Base-by-base conservation (phyloP, 2,888 invertebrate species). In the Chironomus tentans region DNA sequence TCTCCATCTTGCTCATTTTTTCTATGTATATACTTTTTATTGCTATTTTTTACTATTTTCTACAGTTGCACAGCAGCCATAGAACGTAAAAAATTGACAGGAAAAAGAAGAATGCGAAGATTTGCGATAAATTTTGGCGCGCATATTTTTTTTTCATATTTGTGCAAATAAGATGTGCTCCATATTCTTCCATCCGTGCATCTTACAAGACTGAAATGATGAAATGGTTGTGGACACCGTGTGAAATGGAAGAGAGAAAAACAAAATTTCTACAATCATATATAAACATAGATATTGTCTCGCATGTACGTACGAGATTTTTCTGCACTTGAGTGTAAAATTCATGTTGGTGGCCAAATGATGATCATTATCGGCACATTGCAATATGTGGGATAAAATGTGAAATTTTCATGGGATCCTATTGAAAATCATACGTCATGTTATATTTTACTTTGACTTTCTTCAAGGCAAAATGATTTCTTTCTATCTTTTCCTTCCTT, bases 131-230 rank as follows among this genome's bases (percentile, higher is more conserved):
- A 56, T 56, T 56, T 56, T n/a, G 56, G 56, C 56, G 56, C 56
- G 15, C 56, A 56, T 56, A 56, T 24, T 68, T 62, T 13, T 73
- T 61, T 18, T 21, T 22, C 71, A 28, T 50, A 48, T 21, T 50
- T 18, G 28, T 61, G 61, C 62, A 18, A 22, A 56, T 24, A 38
- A 56, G 48, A 38, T 38, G 28, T 68, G 65, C 48, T 68, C n/a
- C 47, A 46, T 47, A 68, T 74, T 47, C 38, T 74, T 74, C 47
- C n/a, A 74, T 24, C 74, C 74, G 65, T 28, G 21, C 24, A 65
- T 15, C 62, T 28, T 48, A 61, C 74, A 74, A 74, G 74, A 74
- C 74, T 74, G 68, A 74, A 74, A 74, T 74, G 74, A 74, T 74
- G 74, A 74, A 74, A 74, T 74, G 74, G 74, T 68, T 74, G 72